Percentiles rank a stretch among this genome's conserved stretches.
Conservation (phyloP, 2,113 vertebrate genomes). For the Pluvialis apricaria region DNA sequence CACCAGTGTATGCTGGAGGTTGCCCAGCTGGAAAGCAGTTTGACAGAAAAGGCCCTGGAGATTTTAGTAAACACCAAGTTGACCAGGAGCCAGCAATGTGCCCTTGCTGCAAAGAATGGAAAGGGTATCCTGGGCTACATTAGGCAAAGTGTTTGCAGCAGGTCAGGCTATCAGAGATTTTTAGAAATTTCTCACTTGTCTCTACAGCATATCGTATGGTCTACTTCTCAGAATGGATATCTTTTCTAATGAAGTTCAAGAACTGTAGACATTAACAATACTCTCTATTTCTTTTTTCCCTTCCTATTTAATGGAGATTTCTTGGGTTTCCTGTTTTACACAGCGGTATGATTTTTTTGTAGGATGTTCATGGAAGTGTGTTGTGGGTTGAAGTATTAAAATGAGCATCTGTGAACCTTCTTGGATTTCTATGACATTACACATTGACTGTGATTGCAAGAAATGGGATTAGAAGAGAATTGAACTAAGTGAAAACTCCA, state of each 20-base stretch:
- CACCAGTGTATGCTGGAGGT: rapidly evolving
- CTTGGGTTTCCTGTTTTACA: background rate
- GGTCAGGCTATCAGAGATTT: background rate
- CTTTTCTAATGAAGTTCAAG: background rate
- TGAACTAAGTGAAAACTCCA: background rate
- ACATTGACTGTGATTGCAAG: background rate
- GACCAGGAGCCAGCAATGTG: background rate
- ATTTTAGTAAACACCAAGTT: background rate
- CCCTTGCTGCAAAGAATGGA: background rate
- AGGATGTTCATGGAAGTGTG: background rate
- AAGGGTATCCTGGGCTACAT: background rate
- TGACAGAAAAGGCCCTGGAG: background rate
- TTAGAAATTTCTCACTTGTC: background rate
- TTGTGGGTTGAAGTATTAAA: background rate
- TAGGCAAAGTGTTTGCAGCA: background rate
- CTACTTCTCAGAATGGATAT: background rate
- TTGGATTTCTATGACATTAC: background rate
- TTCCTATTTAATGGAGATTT: background rate
- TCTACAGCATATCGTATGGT: background rate
- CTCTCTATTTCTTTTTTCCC: too few species aligned
- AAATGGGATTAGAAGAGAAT: background rate
- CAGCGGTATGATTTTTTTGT: background rate
- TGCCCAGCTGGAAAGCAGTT: background rate
- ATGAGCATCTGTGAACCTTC: background rate
- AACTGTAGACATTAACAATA: background rate